Evolutionary conservation across 2,113 vertebrate genomes (phyloP).

Genomic region (Calyptommatus sinebrachiatus): DNA sequence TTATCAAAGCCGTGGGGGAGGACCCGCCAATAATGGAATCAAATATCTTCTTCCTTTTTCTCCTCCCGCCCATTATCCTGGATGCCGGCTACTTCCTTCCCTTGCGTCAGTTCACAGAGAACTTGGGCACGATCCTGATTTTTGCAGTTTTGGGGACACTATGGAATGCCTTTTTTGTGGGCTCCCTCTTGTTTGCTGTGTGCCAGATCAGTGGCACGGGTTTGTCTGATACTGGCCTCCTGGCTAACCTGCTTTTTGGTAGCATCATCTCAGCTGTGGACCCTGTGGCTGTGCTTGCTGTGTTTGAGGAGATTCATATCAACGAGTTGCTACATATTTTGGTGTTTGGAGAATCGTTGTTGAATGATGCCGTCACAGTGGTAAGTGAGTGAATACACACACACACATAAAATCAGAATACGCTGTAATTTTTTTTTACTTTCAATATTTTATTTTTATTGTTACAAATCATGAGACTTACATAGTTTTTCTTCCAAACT

Average conservation of each 20-base stretch:
- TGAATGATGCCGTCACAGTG: constrained; percentile 96
- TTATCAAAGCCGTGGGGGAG: constrained; percentile 87
- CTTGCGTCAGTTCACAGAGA: constrained; percentile 93
- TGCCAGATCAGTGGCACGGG: constrained; percentile 76
- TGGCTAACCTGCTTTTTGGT: constrained; percentile 91
- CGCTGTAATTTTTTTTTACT: neutral
- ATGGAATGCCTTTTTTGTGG: constrained; percentile 96
- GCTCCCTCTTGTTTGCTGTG: constrained; percentile 84
- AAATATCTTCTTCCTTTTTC: constrained; percentile 87
- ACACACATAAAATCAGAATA: neutral
- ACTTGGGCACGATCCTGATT: constrained; percentile 96
- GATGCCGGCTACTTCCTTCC: constrained; percentile 97
- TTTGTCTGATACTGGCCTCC: constrained; percentile 76
- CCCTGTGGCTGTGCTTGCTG: constrained; percentile 93
- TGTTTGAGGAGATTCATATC: constrained; percentile 98
- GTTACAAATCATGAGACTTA: too few species aligned
- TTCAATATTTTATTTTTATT: too few species aligned
- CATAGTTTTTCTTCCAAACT: too few species aligned
- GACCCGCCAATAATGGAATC: constrained; percentile 82
- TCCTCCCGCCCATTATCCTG: constrained; percentile 96
- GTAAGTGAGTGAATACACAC: constrained; percentile 69
- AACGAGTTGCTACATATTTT: constrained; percentile 96
- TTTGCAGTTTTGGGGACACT: constrained; percentile 95
- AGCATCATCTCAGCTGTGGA: constrained; percentile 95
- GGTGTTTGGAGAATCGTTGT: constrained; percentile 95